These are phyloP conservation scores for Plodia interpunctella DNA, from an alignment of 1,140 invertebrate genomes.

Conservation along the genomic window DNA sequence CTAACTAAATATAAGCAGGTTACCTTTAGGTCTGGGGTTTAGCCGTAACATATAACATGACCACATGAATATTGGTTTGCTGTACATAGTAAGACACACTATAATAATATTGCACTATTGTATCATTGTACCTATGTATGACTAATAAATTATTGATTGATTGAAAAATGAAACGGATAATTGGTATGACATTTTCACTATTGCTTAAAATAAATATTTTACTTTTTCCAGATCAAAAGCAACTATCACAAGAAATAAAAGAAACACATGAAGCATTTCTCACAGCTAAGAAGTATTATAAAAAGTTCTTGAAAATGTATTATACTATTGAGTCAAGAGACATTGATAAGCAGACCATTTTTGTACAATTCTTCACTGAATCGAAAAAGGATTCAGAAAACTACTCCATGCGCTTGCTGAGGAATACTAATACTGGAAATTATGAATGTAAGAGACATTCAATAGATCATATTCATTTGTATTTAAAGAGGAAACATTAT, in stretches of 20 bases:
- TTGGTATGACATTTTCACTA: not conserved
- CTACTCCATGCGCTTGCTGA: conserved; percentile 44
- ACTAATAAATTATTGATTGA: too few relatives aligned
- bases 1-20: too few relatives aligned
- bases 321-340: conserved; percentile 48
- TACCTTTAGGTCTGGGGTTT: too few relatives aligned
- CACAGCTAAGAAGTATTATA: conserved; percentile 63
- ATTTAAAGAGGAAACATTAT: too few relatives aligned
- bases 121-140: too few relatives aligned
- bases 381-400: conserved; percentile 52
- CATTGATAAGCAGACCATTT: conserved; percentile 42
- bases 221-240: conserved; percentile 56
- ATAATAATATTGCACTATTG: too few relatives aligned
- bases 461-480: too few relatives aligned
- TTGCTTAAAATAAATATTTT: not conserved
- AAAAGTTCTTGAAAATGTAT: conserved; percentile 60
- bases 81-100: too few relatives aligned
- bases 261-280: conserved; percentile 68
- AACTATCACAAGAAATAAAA: conserved; percentile 57
- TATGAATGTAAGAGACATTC: conserved; percentile 47
- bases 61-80: too few relatives aligned
- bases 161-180: too few relatives aligned
- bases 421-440: conserved; percentile 36
- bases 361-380: conserved; percentile 64
- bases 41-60: too few relatives aligned